Evolutionary conservation across 2,888 invertebrate genomes (phyloP), one percentile per base, ranked within the genome.

Genomic region (Pandemis cinnamomeana): DNA sequence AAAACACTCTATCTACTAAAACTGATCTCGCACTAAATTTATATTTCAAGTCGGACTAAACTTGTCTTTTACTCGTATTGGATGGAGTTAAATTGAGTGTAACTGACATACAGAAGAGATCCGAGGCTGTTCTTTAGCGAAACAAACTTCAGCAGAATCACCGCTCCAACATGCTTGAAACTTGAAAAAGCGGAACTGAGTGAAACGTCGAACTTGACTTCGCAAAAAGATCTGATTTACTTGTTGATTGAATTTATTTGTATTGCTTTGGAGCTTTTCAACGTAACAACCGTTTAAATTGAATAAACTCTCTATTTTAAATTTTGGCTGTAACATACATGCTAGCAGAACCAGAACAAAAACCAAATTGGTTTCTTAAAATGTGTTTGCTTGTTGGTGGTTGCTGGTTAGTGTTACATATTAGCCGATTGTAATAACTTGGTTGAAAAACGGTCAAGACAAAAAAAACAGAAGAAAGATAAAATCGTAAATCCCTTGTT

Each of bases 41-140:
- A 48, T 44, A 71, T 71, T 53, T 27, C 27, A 60, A 55, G 15
- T 8, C 8, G 20, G 55, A 42, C 60, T 60, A 60, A 48, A 15
- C 66, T 71, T 66, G 66, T 42, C 60, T 44, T 58, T 68, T 41
- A 20, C 69, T 48, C 42, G 69, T 58, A 69, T 60, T 20, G 48
- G 55, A 51, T 36, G 51, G 69, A 66, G 68, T 67, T 74, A 70
- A 74, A 70, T 71, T 71, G 55, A 71, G 71, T 71, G 74, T 41
- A 67, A 62, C 74, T 71, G 70, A 62, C 61, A 71, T 71, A 55
- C 67, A 62, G 71, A 67, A 61, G 61, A 51, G 61, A 27, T 72
- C 7, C 60, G 15, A 67, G 53, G 64, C 61, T 61, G 67, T 67
- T 66, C 66, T 74, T 71, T 67, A 46, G 60, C 44, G 46, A 61